phyloP scores from a whole-genome alignment of 2,113 vertebrate genomes.

The Dromaius novaehollandiae region DNA sequence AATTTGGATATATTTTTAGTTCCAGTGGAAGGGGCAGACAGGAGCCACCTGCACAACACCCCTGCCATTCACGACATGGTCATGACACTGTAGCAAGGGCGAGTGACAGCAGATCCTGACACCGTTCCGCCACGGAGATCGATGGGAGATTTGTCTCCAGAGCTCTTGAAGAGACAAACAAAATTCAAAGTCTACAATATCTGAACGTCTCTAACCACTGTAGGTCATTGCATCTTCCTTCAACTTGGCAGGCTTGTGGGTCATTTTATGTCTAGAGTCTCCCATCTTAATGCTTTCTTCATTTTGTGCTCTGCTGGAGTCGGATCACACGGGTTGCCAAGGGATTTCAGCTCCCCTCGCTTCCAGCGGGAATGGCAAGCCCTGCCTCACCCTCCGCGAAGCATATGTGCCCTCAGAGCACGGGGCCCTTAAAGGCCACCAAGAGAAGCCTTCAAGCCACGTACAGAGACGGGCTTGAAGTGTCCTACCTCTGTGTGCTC shows the following conservation, averaged over 20 bases:
- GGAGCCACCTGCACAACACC: conserved; percentile 20
- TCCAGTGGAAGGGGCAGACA: neutral
- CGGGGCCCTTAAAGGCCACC: neutral
- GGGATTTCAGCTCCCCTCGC: neutral
- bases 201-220: neutral
- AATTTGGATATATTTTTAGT: neutral
- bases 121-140: neutral
- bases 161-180: neutral
- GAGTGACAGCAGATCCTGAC: neutral
- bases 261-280: neutral
- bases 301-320: neutral
- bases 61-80: neutral
- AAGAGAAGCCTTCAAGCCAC: neutral
- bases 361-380: neutral
- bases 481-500: neutral
- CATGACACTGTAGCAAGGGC: neutral
- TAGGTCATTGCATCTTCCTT: neutral
- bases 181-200: neutral
- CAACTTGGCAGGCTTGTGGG: neutral
- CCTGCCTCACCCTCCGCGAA: neutral
- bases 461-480: neutral
- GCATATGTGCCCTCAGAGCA: neutral
- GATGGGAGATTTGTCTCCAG: neutral
- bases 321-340: neutral
- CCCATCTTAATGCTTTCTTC: neutral